Evolutionary conservation across 2,888 invertebrate genomes (phyloP).

Genomic region (Heliconius ethilla): DNA sequence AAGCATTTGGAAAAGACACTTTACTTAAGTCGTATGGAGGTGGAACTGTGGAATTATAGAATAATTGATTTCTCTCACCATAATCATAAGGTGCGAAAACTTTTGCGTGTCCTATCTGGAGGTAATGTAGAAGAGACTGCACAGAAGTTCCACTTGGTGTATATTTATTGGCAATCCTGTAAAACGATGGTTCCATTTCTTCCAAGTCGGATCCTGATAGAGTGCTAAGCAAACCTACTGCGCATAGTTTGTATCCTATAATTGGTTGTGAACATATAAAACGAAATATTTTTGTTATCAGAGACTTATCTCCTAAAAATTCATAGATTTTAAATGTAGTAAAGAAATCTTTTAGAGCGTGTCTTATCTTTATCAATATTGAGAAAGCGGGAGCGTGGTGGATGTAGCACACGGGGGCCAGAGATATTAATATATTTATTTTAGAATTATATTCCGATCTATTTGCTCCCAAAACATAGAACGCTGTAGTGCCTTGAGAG

Average conservation of each 20-base stretch:
- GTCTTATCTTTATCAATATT: constrained; percentile 53
- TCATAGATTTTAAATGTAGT: constrained; percentile 39
- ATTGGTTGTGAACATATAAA: constrained; percentile 36
- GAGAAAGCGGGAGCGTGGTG: constrained; percentile 54
- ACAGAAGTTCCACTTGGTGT: constrained; percentile 55
- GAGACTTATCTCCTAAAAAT: constrained; percentile 37
- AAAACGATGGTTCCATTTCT: constrained; percentile 47
- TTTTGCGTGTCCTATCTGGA: constrained; percentile 49
- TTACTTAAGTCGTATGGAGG: constrained; percentile 56
- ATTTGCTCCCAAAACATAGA: constrained; percentile 76
- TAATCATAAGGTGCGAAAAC: constrained; percentile 56
- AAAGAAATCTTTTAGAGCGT: constrained; percentile 35
- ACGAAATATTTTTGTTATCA: constrained; percentile 4
- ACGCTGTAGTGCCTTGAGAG: constrained; percentile 83
- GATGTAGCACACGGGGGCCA: constrained; percentile 80
- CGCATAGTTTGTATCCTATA: constrained; percentile 40
- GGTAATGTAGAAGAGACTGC: constrained; percentile 53
- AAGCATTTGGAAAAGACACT: constrained; percentile 51
- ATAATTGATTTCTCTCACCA: constrained; percentile 50
- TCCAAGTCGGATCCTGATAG: constrained; percentile 44
- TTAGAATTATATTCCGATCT: constrained; percentile 80
- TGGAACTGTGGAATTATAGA: constrained; percentile 50
- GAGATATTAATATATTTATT: constrained; percentile 73
- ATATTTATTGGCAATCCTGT: constrained; percentile 44
- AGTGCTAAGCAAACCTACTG: constrained; percentile 26